Base-by-base conservation (phyloP, 2,888 invertebrate species). In the Synanthedon formicaeformis region DNA sequence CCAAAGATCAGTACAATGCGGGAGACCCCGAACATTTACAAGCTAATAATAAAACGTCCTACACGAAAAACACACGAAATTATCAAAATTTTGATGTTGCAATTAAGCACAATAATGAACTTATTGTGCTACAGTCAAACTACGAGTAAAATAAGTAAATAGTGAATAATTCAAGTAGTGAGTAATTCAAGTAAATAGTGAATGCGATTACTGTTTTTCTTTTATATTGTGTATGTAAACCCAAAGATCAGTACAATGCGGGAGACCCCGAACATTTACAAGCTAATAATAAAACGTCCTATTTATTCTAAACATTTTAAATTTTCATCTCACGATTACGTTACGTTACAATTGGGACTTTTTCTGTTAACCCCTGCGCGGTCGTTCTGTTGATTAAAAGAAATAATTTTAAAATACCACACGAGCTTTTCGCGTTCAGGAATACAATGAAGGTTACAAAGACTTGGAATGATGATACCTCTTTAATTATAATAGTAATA, bases 11-110 rank as follows among this genome's bases (percentile, higher is more conserved):
- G 16, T 61, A 60, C 62, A 61, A 49, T 16, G 49, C 58, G 49
- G 64, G 62, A 65, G 59, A 58, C 59, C 23, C 41, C 60, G 64
- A 66, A 73, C 73, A 74, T 79, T 78, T 75, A 74, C 70, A 70
- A 71, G 64, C 69, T 73, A 72, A 74, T 75, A 78, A 75, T 67
- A 67, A 56, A 55, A 58, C 57, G 60, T 62, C 58, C 62, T 68
- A 67, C n/a, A n/a, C n/a, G n/a, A n/a, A n/a, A n/a, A n/a, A n/a
- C n/a, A n/a, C n/a, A n/a, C n/a, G n/a, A n/a, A n/a, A n/a, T n/a
- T n/a, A n/a, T n/a, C n/a, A n/a, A n/a, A n/a, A n/a, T n/a, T n/a
- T n/a, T n/a, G n/a, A n/a, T n/a, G n/a, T n/a, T n/a, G n/a, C n/a
- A n/a, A n/a, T n/a, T n/a, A n/a, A n/a, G n/a, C n/a, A n/a, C n/a